These are phyloP conservation scores for Lasioglossum marginatum DNA, from an alignment of 2,888 invertebrate species.

Conservation along the genomic window DNA sequence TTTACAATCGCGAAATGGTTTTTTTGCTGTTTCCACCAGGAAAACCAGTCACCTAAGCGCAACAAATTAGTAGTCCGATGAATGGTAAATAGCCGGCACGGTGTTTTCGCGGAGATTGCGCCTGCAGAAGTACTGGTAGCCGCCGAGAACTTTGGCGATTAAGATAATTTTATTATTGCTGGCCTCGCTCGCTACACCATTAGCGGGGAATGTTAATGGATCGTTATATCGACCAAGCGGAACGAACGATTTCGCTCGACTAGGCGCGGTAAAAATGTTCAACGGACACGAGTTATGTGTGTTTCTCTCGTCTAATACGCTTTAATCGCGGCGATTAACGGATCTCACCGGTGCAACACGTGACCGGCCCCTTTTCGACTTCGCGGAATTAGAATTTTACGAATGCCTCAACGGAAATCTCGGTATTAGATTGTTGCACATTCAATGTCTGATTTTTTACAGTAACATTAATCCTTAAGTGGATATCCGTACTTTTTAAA, in stretches of 20 bases:
- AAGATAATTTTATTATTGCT: conserved; percentile 71
- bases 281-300: conserved; percentile 61
- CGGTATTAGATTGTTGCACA: background rate
- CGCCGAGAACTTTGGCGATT: conserved; percentile 61
- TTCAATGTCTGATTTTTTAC: background rate
- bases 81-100: conserved; percentile 36
- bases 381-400: conserved; percentile 31
- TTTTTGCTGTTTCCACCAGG: conserved; percentile 12
- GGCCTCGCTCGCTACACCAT: conserved; percentile 56
- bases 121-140: conserved; percentile 57
- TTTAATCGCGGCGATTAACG: conserved; percentile 58
- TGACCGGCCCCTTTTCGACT: conserved; percentile 25
- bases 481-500: no score
- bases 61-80: conserved; percentile 54
- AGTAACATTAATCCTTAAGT: no score
- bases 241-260: conserved; percentile 66
- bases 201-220: conserved; percentile 69
- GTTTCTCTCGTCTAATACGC: conserved; percentile 57
- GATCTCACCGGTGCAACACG: conserved; percentile 34
- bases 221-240: conserved; percentile 63
- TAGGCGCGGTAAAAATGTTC: conserved; percentile 63
- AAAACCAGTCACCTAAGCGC: conserved; percentile 53
- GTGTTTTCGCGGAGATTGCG: conserved; percentile 45
- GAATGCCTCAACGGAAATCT: background rate
- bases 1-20: background rate